These are phyloP conservation scores for Dipus sagitta DNA, from an alignment of 2,797 vertebrate species.

Conservation along the genomic window DNA sequence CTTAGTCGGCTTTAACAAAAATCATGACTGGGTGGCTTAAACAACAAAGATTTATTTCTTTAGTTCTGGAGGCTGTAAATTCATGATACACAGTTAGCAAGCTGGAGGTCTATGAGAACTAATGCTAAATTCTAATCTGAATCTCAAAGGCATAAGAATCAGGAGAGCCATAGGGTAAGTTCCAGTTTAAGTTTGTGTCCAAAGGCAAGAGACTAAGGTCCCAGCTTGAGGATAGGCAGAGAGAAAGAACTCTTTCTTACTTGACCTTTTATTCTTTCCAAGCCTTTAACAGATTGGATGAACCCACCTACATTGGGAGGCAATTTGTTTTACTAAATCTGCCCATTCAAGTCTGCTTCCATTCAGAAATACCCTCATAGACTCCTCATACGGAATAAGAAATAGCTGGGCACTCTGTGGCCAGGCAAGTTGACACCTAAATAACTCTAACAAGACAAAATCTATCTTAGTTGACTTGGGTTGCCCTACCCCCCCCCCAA, in stretches of 20 bases:
- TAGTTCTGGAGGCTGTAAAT: not conserved
- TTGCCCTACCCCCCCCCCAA: too few species aligned
- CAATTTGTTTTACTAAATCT: constrained; percentile 7
- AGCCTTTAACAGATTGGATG: not conserved
- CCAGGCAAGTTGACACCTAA: not conserved
- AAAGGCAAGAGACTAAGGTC: not conserved
- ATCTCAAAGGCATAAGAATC: not conserved
- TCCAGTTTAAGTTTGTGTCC: not conserved
- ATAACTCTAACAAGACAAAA: not conserved
- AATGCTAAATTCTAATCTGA: not conserved
- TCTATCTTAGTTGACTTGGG: not conserved
- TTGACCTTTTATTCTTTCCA: constrained; percentile 19
- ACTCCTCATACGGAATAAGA: not conserved
- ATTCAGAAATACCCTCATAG: not conserved
- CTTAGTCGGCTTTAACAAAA: constrained; percentile 1
- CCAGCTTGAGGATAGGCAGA: not conserved
- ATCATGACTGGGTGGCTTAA: not conserved
- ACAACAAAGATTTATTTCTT: not conserved
- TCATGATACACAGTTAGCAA: not conserved
- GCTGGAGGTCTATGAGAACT: not conserved
- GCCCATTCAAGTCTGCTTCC: not conserved
- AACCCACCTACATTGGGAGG: not conserved
- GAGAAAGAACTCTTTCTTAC: not conserved
- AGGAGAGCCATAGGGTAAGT: not conserved
- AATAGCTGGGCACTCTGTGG: not conserved